Evolutionary conservation across 2,888 invertebrate genomes (phyloP).

Genomic region (Athalia circularis): DNA sequence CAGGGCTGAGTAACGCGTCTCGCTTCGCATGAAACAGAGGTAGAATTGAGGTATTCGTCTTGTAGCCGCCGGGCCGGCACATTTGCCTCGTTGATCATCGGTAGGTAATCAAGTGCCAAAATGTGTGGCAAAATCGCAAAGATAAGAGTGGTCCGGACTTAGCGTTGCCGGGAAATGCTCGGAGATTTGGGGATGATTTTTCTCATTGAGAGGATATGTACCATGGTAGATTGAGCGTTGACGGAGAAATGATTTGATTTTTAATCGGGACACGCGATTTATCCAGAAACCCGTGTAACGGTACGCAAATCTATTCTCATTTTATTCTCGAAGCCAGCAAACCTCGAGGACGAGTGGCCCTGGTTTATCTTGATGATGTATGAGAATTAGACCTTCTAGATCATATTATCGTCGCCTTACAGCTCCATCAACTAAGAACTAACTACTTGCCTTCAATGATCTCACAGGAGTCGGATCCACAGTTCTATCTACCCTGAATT

Average conservation of each 20-base stretch:
- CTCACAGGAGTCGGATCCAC: constrained; percentile 68
- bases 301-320: constrained; percentile 46
- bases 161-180: constrained; percentile 56
- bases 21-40: background rate
- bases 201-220: background rate
- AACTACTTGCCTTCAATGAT: constrained; percentile 60
- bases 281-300: constrained; percentile 47
- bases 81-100: constrained; percentile 8
- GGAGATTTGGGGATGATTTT: constrained; percentile 22
- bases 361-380: constrained; percentile 54
- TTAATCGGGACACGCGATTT: constrained; percentile 47
- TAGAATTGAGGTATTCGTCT: background rate
- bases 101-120: constrained; percentile 1
- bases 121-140: background rate
- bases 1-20: constrained; percentile 1
- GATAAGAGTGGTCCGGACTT: constrained; percentile 30
- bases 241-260: background rate
- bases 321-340: constrained; percentile 50
- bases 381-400: constrained; percentile 44
- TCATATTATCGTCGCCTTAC: background rate
- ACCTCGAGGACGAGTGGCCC: constrained; percentile 55
- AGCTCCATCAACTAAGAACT: too few relatives aligned
- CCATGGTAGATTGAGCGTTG: background rate
- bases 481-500: constrained; percentile 52
- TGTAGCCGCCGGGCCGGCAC: background rate